Evolutionary conservation across 2,113 vertebrate species (phyloP), one percentile per base, ranked within the genome.

Genomic region (Andinoacara biseriatus): DNA sequence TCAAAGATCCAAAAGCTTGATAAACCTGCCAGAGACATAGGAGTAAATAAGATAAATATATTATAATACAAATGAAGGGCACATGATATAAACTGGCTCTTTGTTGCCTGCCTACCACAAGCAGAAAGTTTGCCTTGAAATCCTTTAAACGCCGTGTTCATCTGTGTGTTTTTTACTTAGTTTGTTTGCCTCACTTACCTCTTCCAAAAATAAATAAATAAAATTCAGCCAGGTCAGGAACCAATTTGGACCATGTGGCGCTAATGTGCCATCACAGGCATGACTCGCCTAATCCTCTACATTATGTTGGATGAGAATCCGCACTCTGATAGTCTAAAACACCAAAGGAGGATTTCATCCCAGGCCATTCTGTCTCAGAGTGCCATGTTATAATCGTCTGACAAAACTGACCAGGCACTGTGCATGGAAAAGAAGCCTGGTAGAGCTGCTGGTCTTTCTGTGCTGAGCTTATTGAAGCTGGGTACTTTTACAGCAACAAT

Each of bases 231-330:
- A 58, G 83, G 84, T 84, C 87, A 92, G 75, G 56, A 80, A 78
- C 83, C 81, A 82, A 62, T 90, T 86, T 88, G 62, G 76, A 84
- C 60, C 85, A 78, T 84, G 83, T 82, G 74, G 33, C 76, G 61
- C 84, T 86, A 83, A 88, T 87, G 89, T 91, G 88, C 90, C 82
- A 84, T 83, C 33, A n/a, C 76, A 58, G 74, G 85, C 84, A 85
- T 90, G 90, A 91, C 86, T 76, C 20, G 5, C 38, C 65, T 91
- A 92, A 94, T 94, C 90, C 87, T 80, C 81, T 62, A 86, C 83
- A 90, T 88, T 84, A 91, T 57, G 78, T 17, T 84, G 77, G 69
- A 91, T 80, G 80, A 89, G 85, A 89, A 90, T 87, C 86, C 79
- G 85, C 67, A 82, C 78, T 82, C 77, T 86, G 85, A 83, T 43